phyloP scores from a whole-genome alignment of 1,140 invertebrate species.

The Campoletis sonorensis region DNA sequence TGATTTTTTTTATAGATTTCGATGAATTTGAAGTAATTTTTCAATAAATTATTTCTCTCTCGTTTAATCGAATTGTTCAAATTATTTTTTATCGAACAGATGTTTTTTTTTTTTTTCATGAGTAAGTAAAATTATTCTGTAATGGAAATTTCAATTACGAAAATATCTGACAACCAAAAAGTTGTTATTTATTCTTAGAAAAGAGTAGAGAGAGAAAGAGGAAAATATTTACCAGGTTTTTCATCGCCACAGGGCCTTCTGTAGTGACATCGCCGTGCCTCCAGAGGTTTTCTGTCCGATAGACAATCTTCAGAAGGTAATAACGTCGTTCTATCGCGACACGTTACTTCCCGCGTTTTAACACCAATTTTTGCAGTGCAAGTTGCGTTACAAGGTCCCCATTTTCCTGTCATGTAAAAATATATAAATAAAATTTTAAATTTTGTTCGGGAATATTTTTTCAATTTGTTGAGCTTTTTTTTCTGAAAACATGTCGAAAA shows the following conservation, averaged over 20 bases:
- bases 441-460: no score
- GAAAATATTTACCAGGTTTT: slow-evolving; percentile 59
- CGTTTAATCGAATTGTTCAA: no score
- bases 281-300: slow-evolving; percentile 61
- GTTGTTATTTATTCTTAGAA: no score
- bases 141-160: no score
- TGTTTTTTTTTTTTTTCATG: background rate
- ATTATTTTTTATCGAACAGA: background rate
- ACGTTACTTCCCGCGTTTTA: slow-evolving; percentile 63
- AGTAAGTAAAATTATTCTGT: background rate
- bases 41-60: no score
- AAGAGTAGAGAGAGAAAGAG: no score
- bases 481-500: no score
- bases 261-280: slow-evolving; percentile 65
- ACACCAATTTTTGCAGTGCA: slow-evolving; percentile 62
- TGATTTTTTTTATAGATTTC: no score
- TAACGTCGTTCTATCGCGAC: slow-evolving; percentile 64
- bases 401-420: slow-evolving; percentile 58
- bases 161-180: no score
- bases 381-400: slow-evolving; percentile 67
- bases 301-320: slow-evolving; percentile 64
- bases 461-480: no score
- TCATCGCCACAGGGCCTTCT: slow-evolving; percentile 64
- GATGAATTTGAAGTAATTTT: no score
- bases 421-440: background rate